Base-by-base conservation (phyloP, 2,888 invertebrate species). In the Oligia latruncula region DNA sequence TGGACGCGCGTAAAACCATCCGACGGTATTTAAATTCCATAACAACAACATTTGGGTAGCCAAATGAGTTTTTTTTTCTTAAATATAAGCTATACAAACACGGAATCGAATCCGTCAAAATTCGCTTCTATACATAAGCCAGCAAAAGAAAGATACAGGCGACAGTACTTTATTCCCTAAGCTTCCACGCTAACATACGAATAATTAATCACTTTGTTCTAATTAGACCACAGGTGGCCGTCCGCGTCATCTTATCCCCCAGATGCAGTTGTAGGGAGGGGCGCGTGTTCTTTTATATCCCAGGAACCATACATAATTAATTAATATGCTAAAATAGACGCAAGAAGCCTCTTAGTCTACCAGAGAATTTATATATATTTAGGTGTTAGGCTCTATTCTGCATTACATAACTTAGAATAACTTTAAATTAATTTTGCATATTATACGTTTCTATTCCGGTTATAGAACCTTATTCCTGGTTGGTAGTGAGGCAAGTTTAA, bases 381-480 rank as follows among this genome's bases (percentile, higher is more conserved):
- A 46, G 13, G 52, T 71, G 43, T 46, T 76, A 78, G 20, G 73
- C 58, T 70, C 71, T 64, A 77, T 68, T 81, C 55, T 77, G 85
- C 71, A 81, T 84, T 62, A 71, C 67, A 81, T 81, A 84, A 80
- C n/a, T 71, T 67, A 71, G 46, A 84, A 81, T 81, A 80, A 81
- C 66, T 81, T 81, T 46, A 84, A 80, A 84, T 81, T 55, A 71
- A 81, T 71, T 79, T 70, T 66, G 81, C 84, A 78, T 84, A 83
- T 70, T 65, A 70, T 35, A 79, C 80, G 71, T 71, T 66, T 79
- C 40, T 81, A 84, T 71, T 81, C 80, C 67, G 71, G 66, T 71
- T 49, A 79, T 62, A 71, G 66, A 80, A 81, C 64, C 65, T 67
- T 84, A 71, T 81, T 84, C 71, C 52, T 84, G 35, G 35, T 79